phyloP scores from a whole-genome alignment of 2,113 vertebrate genomes.

The Leptocoma aspasia region DNA sequence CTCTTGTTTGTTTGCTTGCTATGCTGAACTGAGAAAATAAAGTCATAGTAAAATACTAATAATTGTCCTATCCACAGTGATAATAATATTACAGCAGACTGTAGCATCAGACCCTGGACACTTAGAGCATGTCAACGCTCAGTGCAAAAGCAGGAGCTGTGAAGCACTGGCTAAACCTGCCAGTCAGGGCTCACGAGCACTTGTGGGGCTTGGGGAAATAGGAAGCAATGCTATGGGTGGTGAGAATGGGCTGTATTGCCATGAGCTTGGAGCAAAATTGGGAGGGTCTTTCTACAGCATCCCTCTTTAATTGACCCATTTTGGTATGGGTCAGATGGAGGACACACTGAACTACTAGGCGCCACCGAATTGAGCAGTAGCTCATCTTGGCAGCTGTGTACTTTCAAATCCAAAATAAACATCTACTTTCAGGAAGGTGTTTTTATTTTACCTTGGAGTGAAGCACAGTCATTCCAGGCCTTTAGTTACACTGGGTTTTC shows the following conservation, averaged over 20 bases:
- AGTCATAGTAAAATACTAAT: neutral
- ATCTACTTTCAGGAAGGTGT: neutral
- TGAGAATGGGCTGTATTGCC: neutral
- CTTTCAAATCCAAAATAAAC: neutral
- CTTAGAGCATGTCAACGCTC: neutral
- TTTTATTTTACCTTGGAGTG: neutral
- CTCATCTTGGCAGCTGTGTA: neutral
- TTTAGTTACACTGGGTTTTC: neutral
- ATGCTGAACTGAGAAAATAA: neutral
- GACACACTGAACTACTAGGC: neutral
- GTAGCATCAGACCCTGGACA: neutral
- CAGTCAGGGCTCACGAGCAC: neutral
- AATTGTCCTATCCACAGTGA: neutral
- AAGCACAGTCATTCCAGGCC: neutral
- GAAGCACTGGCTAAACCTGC: neutral
- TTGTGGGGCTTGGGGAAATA: neutral
- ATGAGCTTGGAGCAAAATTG: neutral
- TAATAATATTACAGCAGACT: neutral
- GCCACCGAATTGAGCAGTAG: neutral
- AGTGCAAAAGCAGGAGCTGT: neutral
- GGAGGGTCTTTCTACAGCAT: neutral
- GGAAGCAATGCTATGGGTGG: fast-evolving
- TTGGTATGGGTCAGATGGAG: neutral
- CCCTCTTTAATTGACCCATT: neutral
- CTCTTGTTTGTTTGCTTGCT: slow-evolving; percentile 12